Base-by-base conservation (phyloP, 2,888 invertebrate genomes). In the Drosophila rellima region DNA sequence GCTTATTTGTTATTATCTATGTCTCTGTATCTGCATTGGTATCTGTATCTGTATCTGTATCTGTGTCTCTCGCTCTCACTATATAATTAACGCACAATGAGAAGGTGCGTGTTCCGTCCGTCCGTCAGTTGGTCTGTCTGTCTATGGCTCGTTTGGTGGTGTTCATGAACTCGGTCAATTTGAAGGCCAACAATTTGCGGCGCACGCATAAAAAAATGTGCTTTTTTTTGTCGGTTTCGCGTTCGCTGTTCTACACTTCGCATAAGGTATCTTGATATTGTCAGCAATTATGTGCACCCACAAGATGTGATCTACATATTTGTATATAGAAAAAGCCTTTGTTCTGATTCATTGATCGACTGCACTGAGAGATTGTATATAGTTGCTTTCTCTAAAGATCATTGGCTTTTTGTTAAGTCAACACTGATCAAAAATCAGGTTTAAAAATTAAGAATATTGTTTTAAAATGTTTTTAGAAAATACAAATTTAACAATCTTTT, bases 91-190 rank as follows among this genome's bases (percentile, higher is more conserved):
- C 81, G 78, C 76, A 86, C 83, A 88, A 83, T 83, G 85, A 75
- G 85, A 74, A 83, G 83, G 83, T 84, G 88, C 88, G 80, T 84
- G 64, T 48, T 54, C 40, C 66, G 61, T 67, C 62, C 8, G 18
- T 57, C 42, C 18, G 17, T 63, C 45, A 2, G 26, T 62, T 26
- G 0, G 33, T 45, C 40, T 2, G 60, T 61, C 60, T 8, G 56
- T 71, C 57, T 56, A 56, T 56, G 74, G 44, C 74, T 47, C 70
- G 74, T 66, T 74, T 70, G 60, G 60, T 68, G 62, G 71, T 74
- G 87, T 83, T 90, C 90, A 84, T 90, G 90, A 90, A 90, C 90
- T 90, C 89, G 89, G 88, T 90, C 90, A 90, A 80, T 73, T 78
- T 85, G 90, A 90, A 90, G 90, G 90, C 83, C 88, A 85, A 81